Evolutionary conservation across 1,140 invertebrate species (phyloP).

Genomic region (Mya arenaria): DNA sequence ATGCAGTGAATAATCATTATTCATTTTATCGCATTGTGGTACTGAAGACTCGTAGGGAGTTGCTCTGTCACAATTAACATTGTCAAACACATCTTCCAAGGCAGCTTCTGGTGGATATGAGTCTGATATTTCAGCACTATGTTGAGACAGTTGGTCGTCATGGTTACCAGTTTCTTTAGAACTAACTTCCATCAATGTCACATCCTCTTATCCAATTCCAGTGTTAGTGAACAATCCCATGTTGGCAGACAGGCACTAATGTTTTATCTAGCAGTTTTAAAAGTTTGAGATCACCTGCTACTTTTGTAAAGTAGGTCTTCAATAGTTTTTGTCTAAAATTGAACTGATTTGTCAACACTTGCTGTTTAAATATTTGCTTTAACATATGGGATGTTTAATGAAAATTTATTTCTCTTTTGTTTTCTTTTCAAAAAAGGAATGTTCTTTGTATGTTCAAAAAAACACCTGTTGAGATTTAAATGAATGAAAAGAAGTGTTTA

Average conservation of each 20-base stretch:
- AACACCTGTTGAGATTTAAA: background rate
- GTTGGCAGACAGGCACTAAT: too few species aligned
- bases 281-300: too few species aligned
- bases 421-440: background rate
- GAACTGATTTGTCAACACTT: constrained; percentile 20
- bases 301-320: too few species aligned
- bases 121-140: background rate
- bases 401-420: background rate
- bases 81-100: background rate
- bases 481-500: background rate
- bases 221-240: background rate
- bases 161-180: background rate
- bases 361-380: constrained; percentile 35
- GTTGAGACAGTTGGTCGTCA: constrained; percentile 34
- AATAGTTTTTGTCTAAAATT: constrained; percentile 11
- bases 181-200: too few species aligned
- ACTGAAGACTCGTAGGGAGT: constrained; percentile 15
- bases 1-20: background rate
- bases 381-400: constrained; percentile 14
- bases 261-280: too few species aligned
- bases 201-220: constrained; percentile 33
- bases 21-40: constrained; percentile 41
- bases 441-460: background rate
- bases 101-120: background rate
- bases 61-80: background rate